Evolutionary conservation across 2,797 vertebrate genomes (phyloP).

Genomic region (Orientallactaga sibirica): DNA sequence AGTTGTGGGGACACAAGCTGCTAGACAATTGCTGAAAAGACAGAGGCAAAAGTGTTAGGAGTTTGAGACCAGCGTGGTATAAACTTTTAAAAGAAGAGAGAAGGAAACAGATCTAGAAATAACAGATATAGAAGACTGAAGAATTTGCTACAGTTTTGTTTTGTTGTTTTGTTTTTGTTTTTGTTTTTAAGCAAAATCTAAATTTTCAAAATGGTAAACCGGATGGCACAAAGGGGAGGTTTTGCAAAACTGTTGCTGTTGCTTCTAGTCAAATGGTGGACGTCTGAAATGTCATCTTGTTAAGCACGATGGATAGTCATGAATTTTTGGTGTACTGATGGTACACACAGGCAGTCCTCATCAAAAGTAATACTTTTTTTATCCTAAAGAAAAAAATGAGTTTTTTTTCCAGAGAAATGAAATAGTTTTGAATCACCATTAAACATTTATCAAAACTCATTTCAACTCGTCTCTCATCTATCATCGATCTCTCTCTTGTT

Average conservation of each 20-base stretch:
- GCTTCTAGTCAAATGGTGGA: neutral
- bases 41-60: too few relatives aligned
- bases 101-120: neutral
- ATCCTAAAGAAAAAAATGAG: neutral
- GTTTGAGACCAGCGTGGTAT: too few relatives aligned
- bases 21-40: too few relatives aligned
- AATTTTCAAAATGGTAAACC: neutral
- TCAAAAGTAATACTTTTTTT: neutral
- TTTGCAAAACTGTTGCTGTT: neutral
- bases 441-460: conserved; percentile 6
- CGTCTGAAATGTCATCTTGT: neutral
- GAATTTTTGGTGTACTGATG: neutral
- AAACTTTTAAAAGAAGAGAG: too few relatives aligned
- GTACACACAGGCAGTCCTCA: neutral
- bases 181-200: too few relatives aligned
- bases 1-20: too few relatives aligned
- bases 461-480: neutral
- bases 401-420: conserved; percentile 4
- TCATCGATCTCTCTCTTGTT: neutral
- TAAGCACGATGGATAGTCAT: neutral
- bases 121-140: neutral
- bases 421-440: conserved; percentile 23
- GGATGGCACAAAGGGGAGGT: neutral
- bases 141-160: neutral
- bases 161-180: too few relatives aligned